A percentile compares a stretch with the other conserved stretches of the same genome.
Evolutionary conservation across 1,140 invertebrate genomes (phyloP).

Genomic region (Dendroctonus ponderosae): DNA sequence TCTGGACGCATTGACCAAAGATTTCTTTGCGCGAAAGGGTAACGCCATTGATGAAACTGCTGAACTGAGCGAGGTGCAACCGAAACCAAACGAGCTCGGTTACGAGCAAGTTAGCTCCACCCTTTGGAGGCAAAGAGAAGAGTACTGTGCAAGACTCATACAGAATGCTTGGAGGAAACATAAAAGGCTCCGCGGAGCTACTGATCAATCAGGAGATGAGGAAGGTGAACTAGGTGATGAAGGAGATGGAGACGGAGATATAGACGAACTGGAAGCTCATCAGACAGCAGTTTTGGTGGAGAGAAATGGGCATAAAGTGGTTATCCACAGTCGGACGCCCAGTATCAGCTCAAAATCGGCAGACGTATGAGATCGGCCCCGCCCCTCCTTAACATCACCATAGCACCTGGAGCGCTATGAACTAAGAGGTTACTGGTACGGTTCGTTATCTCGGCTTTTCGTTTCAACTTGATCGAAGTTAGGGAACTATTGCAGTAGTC

Average conservation of each 20-base stretch:
- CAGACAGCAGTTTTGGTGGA: constrained; percentile 80
- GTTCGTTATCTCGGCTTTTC: constrained; percentile 33
- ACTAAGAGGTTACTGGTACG: constrained; percentile 13
- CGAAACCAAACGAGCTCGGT: constrained; percentile 75
- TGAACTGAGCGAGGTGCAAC: constrained; percentile 74
- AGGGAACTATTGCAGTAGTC: not conserved
- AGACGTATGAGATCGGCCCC: constrained; percentile 73
- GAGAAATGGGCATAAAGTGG: constrained; percentile 84
- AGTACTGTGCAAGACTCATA: constrained; percentile 92
- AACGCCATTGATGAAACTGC: constrained; percentile 88
- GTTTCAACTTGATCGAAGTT: constrained; percentile 9
- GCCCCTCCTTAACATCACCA: constrained; percentile 54
- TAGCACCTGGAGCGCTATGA: constrained; percentile 38
- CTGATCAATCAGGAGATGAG: constrained; percentile 51
- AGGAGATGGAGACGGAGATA: constrained; percentile 43
- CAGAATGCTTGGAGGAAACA: constrained; percentile 91
- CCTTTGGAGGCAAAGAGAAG: constrained; percentile 90
- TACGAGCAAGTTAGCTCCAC: constrained; percentile 93
- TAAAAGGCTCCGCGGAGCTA: constrained; percentile 63
- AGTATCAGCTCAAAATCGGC: constrained; percentile 75
- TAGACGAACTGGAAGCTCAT: constrained; percentile 50
- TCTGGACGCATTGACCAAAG: constrained; percentile 90
- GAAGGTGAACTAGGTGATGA: constrained; percentile 44
- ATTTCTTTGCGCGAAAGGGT: constrained; percentile 94
- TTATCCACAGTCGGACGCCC: constrained; percentile 81